Evolutionary conservation across 1,140 invertebrate species (phyloP).

Genomic region (Drosophila teissieri): DNA sequence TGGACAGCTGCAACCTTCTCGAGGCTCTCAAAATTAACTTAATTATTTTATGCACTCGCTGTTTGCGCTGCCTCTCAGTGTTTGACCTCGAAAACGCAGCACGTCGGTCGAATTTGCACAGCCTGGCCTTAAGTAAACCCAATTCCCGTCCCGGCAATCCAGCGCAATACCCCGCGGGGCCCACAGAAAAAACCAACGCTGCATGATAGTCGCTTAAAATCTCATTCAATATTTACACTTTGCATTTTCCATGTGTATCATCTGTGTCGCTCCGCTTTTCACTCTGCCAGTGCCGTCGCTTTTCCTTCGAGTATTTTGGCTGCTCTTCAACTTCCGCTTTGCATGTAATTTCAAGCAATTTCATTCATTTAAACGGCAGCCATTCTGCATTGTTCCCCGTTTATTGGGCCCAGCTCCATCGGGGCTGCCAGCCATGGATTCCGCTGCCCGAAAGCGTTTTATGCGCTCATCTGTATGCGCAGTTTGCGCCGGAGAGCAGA

Average conservation of each 20-base stretch:
- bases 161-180: too few relatives aligned
- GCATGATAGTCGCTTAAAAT: conserved; percentile 77
- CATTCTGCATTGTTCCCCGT: conserved; percentile 58
- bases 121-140: conserved; percentile 28
- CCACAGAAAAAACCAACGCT: conserved; percentile 44
- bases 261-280: conserved; percentile 33
- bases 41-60: conserved; percentile 49
- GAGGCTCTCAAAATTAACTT: conserved; percentile 45
- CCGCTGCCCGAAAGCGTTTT: conserved; percentile 60
- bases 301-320: conserved; percentile 47
- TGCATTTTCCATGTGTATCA: conserved; percentile 68
- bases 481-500: conserved; percentile 53
- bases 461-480: conserved; percentile 60
- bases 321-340: conserved; percentile 64
- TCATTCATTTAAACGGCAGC: conserved; percentile 74
- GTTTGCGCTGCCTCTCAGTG: conserved; percentile 22
- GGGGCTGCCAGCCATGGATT: conserved; percentile 24
- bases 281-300: background rate
- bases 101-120: conserved; percentile 38
- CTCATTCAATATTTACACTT: conserved; percentile 76
- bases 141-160: background rate
- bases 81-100: conserved; percentile 54
- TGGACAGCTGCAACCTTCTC: conserved; percentile 20
- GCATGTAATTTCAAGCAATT: conserved; percentile 73
- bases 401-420: conserved; percentile 46